Evolutionary conservation across 2,113 vertebrate species (phyloP).

Genomic region (Lampris megalopsis): DNA sequence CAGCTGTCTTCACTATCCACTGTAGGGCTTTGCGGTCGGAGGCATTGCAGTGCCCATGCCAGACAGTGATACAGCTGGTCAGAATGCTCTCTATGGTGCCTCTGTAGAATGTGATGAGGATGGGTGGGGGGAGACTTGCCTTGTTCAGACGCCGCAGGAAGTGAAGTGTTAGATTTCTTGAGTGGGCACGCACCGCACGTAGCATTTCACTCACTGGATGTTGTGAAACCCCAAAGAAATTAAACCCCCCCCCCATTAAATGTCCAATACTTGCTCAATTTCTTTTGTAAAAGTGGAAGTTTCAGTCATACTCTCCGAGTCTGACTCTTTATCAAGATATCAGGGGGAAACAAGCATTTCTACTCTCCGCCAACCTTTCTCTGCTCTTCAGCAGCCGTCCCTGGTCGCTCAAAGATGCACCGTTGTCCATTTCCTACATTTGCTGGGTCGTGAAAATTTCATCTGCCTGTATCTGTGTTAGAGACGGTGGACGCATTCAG

Average conservation of each 20-base stretch:
- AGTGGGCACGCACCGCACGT: conserved; percentile 1
- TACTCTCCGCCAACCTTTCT: not conserved
- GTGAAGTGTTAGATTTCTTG: conserved; percentile 22
- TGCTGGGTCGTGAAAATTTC: conserved; percentile 63
- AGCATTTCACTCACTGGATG: not conserved
- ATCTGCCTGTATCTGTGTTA: conserved; percentile 55
- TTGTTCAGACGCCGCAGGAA: not conserved
- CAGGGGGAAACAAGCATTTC: not conserved
- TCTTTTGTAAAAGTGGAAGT: not conserved
- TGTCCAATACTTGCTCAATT: conserved; percentile 13
- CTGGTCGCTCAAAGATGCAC: conserved; percentile 23
- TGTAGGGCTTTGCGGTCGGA: no score
- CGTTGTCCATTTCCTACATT: conserved; percentile 54
- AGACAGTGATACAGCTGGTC: no score
- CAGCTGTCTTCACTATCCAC: no score
- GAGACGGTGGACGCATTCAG: conserved; percentile 35
- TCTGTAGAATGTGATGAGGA: no score
- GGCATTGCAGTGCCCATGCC: no score
- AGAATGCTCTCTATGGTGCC: no score
- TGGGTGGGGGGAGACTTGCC: no score
- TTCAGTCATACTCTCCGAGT: not conserved
- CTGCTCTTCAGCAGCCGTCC: conserved; percentile 9
- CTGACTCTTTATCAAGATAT: not conserved
- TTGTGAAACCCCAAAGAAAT: conserved; percentile 15
- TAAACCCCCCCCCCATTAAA: not conserved